Base-by-base conservation (phyloP, 2,797 vertebrate genomes). In the Percopsis omiscomaycus region DNA sequence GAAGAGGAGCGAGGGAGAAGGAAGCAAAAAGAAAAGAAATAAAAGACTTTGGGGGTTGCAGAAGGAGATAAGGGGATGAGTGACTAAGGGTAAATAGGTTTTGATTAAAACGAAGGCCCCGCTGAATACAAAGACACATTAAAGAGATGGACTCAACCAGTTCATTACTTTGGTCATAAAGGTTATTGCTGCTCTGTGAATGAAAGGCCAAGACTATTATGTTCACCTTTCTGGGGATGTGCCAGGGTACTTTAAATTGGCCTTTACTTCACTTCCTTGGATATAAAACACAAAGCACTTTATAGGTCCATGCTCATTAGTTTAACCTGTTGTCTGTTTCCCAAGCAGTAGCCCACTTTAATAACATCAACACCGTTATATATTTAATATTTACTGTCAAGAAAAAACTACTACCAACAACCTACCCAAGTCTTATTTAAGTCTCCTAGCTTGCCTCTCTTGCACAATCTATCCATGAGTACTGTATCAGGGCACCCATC, bases 141-240 rank as follows among this genome's bases (percentile, higher is more conserved):
- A 88, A 87, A 86, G 78, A 75, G 82, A 87, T 79, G 77, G 84
- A 88, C 84, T 82, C 81, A 75, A 81, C 75, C 69, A 86, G 84
- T 86, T 88, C 88, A 91, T 91, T 88, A 87, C 84, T 88, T 83
- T 83, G 80, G 75, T 79, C 78, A 86, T 88, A 89, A 89, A 88
- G 89, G 88, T 88, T 87, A 88, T 89, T 88, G 83, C 86, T 79
- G 85, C 83, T 84, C 78, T 74, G 82, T 77, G 84, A 85, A 86
- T 87, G 85, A 89, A 88, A 89, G 87, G 88, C 88, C 84, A 84
- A 78, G 80, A 81, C 85, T 82, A 88, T 89, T 88, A 88, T 83
- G 75, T 80, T 86, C 89, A 87, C 85, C 84, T 88, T 88, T 84
- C 79, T 81, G 10, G 3, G 70, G 73, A 82, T 81, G 83, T 84